Evolutionary conservation across 2,888 invertebrate species (phyloP), one percentile per base, ranked within the genome.

Genomic region (Phalera bucephala): DNA sequence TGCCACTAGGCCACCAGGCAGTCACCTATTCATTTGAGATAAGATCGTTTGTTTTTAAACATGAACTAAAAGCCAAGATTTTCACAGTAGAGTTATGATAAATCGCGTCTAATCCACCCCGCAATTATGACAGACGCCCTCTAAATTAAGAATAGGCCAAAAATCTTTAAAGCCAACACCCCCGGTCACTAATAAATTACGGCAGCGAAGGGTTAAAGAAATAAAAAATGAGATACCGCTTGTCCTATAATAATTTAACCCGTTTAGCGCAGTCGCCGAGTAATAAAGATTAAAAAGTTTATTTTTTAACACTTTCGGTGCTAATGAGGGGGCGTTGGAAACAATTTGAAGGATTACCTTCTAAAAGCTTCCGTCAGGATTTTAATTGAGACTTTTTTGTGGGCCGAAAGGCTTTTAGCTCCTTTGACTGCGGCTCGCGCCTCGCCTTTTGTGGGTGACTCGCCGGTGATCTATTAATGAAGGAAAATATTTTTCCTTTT

Each of bases 221-320:
- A 78, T 78, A 86, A 88, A 84, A 83, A 79, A 83, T 74, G 75
- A 77, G 78, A 79, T 77, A 72, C 64, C 70, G 72, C 55, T 79
- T 84, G 82, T 81, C 72, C 80, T 79, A 77, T 88, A 86, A 88
- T 84, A 85, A 85, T 85, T 71, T 88, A 88, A 89, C 84, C 79
- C 87, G 85, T 88, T 89, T 89, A 89, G 79, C 85, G 78, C 65
- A 79, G 81, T 79, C 81, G 75, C 65, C 72, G 75, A 83, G 86
- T 87, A 87, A 89, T 89, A 89, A 89, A 89, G 89, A 89, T 89
- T 89, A 89, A 89, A 87, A 89, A 89, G 88, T 88, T 88, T 86
- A 85, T 85, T 86, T 86, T 87, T 89, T 88, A 89, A 89, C 89
- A 89, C 89, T 89, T 84, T 85, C 76, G 80, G 89, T 83, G 89